phyloP scores from a whole-genome alignment of 2,113 vertebrate genomes.

The Naja naja region DNA sequence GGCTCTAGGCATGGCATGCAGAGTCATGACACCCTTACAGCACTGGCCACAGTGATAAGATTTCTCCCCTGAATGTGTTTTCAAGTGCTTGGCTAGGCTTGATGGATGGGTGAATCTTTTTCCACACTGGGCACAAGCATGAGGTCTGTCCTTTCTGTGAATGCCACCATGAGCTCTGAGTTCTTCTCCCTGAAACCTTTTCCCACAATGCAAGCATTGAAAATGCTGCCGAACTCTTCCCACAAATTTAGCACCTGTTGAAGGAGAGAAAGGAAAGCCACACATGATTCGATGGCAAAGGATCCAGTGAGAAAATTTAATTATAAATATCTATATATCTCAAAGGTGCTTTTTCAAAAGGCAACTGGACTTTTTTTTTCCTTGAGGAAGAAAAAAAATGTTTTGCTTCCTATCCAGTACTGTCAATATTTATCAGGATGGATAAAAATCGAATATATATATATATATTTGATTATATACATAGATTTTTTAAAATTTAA shows the following conservation, averaged over 20 bases:
- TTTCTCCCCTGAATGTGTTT: slow-evolving; percentile 12
- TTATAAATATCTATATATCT: too few relatives aligned
- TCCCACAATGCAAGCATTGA: slow-evolving; percentile 19
- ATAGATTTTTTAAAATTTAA: too few relatives aligned
- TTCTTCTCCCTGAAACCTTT: slow-evolving; percentile 19
- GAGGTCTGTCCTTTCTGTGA: slow-evolving; percentile 1
- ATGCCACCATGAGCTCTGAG: slow-evolving; percentile 10
- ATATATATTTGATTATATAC: too few relatives aligned
- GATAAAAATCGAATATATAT: too few relatives aligned
- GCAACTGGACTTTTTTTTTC: too few relatives aligned
- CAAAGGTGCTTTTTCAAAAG: too few relatives aligned
- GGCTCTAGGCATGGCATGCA: too few relatives aligned
- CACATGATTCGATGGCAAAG: not conserved
- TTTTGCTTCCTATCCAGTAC: too few relatives aligned
- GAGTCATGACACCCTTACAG: slow-evolving; percentile 9
- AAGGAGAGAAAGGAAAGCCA: not conserved
- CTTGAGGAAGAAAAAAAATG: too few relatives aligned
- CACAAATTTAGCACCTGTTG: slow-evolving; percentile 21
- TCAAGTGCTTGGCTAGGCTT: slow-evolving; percentile 25
- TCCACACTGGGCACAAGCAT: slow-evolving; percentile 22
- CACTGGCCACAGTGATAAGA: slow-evolving; percentile 22
- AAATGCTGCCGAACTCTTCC: slow-evolving; percentile 11
- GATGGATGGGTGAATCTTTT: slow-evolving; percentile 17
- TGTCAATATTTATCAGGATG: too few relatives aligned
- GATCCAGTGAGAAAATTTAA: not conserved